Percentiles rank a stretch among this genome's conserved stretches.
Conservation (phyloP, 2,113 vertebrate species). For the Oryctolagus cuniculus region DNA sequence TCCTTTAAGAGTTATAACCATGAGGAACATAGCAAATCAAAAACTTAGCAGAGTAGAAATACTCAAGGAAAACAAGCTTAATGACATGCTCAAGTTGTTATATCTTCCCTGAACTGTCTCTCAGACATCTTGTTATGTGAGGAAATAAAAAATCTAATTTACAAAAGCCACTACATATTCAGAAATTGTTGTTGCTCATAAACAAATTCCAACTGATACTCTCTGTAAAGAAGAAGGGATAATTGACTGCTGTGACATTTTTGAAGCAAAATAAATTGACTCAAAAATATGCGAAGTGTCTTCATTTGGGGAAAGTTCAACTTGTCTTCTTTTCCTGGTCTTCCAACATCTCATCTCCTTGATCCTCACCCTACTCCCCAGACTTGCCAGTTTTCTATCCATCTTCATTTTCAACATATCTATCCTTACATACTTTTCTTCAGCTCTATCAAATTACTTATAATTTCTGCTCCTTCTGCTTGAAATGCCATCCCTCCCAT, state of each 20-base stretch:
- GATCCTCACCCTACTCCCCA: neutral
- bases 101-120: neutral
- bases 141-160: neutral
- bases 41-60: neutral
- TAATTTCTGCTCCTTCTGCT: neutral
- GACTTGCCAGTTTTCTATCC: neutral
- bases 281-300: slow-evolving; percentile 30
- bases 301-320: neutral
- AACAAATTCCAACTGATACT: neutral
- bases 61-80: neutral
- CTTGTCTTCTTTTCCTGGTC: neutral
- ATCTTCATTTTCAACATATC: neutral
- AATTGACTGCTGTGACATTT: neutral
- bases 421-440: neutral
- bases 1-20: neutral
- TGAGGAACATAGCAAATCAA: neutral
- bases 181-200: neutral
- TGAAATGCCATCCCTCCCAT: neutral
- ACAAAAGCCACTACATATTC: neutral
- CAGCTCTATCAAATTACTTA: neutral
- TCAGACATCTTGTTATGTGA: neutral
- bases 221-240: neutral
- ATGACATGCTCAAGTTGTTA: neutral
- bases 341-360: neutral
- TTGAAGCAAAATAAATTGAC: neutral